Percentiles rank a stretch among this genome's conserved stretches.
Evolutionary conservation across 1,140 invertebrate genomes (phyloP).

Genomic region (Pristionchus pacificus): DNA sequence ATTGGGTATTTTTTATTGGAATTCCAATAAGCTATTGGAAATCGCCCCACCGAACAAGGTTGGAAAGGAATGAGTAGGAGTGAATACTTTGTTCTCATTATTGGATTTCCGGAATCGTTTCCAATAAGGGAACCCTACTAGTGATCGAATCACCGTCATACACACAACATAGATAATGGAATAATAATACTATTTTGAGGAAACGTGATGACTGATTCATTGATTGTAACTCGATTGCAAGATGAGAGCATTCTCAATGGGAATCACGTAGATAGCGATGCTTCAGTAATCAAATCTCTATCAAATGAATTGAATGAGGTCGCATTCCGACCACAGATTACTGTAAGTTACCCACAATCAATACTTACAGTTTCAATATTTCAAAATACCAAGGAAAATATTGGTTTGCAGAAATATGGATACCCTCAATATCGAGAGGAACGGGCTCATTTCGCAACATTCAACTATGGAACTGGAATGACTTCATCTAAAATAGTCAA

Average conservation of each 20-base stretch:
- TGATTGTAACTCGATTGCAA: neutral
- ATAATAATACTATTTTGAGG: no score
- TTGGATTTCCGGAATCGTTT: no score
- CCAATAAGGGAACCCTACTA: no score
- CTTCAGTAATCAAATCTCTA: neutral
- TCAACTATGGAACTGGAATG: neutral
- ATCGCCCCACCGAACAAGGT: no score
- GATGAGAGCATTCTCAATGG: neutral
- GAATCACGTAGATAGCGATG: neutral
- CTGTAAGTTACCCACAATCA: neutral
- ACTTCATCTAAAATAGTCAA: neutral
- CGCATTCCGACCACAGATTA: neutral
- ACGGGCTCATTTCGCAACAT: neutral
- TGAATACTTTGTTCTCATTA: no score
- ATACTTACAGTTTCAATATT: no score
- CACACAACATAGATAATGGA: no score
- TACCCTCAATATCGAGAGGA: neutral
- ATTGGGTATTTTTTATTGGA: no score
- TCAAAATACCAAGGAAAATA: no score
- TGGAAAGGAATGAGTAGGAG: no score
- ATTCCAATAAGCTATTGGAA: no score
- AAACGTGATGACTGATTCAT: neutral
- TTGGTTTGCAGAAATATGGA: neutral
- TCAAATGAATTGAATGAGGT: neutral
- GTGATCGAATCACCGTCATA: no score